These are phyloP conservation scores for Drosophila mimica DNA, from an alignment of 2,888 invertebrate genomes.

Conservation along the genomic window DNA sequence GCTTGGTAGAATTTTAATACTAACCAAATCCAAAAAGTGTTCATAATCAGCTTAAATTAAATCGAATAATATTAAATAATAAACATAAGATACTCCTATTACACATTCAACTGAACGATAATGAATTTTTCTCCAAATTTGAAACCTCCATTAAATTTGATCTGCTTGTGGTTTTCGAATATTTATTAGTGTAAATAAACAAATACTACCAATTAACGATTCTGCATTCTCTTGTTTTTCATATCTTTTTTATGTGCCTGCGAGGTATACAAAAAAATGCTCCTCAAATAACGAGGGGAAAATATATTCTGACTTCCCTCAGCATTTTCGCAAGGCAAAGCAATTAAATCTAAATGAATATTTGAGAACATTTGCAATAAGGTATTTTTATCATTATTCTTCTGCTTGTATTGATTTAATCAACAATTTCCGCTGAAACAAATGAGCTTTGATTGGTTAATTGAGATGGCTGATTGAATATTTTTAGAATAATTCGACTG, in stretches of 20 bases:
- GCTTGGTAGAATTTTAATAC: constrained; percentile 1
- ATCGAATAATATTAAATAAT: constrained; percentile 35
- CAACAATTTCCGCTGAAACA: constrained; percentile 46
- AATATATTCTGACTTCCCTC: neutral
- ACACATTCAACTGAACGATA: neutral
- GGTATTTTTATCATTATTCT: neutral
- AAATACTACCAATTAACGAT: neutral
- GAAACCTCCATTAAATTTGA: neutral
- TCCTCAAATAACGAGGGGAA: neutral
- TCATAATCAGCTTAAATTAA: constrained; percentile 47
- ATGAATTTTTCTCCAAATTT: neutral
- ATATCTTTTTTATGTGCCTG: neutral
- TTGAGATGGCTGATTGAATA: constrained; percentile 43
- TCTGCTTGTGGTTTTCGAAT: neutral
- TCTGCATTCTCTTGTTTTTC: neutral
- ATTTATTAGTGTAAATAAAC: neutral
- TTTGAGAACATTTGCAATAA: constrained; percentile 25
- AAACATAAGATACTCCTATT: constrained; percentile 19
- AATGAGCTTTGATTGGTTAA: constrained; percentile 54
- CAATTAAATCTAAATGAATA: constrained; percentile 37
- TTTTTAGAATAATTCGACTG: neutral
- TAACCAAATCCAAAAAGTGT: constrained; percentile 8
- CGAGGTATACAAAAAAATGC: neutral
- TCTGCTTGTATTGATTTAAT: constrained; percentile 22
- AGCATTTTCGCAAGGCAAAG: constrained; percentile 3